Percentiles rank a stretch among this genome's conserved stretches.
These are phyloP conservation scores for Mesoligia furuncula DNA, from an alignment of 2,888 invertebrate genomes.

Conservation along the genomic window DNA sequence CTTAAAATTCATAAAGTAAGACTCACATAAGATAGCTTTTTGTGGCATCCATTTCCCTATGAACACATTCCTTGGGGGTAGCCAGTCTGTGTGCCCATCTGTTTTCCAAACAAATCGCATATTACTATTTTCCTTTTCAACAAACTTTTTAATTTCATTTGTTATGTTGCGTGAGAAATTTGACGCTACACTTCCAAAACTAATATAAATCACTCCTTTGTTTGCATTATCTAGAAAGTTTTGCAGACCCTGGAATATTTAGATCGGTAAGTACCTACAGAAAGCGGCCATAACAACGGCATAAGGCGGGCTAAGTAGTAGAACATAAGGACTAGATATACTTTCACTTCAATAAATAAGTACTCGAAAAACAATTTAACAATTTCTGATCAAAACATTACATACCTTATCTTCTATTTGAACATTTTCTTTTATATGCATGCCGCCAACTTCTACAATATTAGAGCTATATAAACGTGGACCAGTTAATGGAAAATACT, in stretches of 20 bases:
- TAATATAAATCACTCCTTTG: slow-evolving; percentile 92
- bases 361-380: background rate
- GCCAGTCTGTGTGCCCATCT: slow-evolving; percentile 90
- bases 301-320: no score
- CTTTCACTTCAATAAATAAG: background rate
- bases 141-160: slow-evolving; percentile 86
- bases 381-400: background rate
- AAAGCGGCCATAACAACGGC: no score
- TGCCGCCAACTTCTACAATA: slow-evolving; percentile 89
- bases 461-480: slow-evolving; percentile 84
- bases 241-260: slow-evolving; percentile 57
- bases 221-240: slow-evolving; percentile 91
- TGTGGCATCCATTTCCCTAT: slow-evolving; percentile 93
- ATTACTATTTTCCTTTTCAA: slow-evolving; percentile 72
- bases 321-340: background rate
- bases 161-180: slow-evolving; percentile 90
- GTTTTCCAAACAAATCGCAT: slow-evolving; percentile 93
- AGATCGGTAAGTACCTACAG: background rate
- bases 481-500: slow-evolving; percentile 88
- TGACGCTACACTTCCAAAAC: slow-evolving; percentile 93
- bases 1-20: background rate
- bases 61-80: slow-evolving; percentile 91
- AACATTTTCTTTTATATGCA: slow-evolving; percentile 39
- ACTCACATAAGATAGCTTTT: slow-evolving; percentile 92
- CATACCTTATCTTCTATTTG: slow-evolving; percentile 39